Evolutionary conservation across 1,140 invertebrate genomes (phyloP).

Genomic region (Heliconius hewitsoni): DNA sequence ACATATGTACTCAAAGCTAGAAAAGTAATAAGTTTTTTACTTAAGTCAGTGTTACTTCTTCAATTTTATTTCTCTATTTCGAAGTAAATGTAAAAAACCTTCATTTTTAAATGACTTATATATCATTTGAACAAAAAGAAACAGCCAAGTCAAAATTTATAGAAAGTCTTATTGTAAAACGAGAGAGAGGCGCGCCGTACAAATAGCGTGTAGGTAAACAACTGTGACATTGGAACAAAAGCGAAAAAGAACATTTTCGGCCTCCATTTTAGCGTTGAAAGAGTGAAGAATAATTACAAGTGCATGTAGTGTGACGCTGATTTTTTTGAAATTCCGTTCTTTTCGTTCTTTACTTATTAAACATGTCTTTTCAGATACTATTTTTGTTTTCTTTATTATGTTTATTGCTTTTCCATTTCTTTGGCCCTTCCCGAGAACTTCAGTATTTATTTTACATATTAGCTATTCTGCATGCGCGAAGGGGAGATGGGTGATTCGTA

Average conservation of each 20-base stretch:
- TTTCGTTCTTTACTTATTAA: background rate
- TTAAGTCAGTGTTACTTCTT: too few species aligned
- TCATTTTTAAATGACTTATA: too few species aligned
- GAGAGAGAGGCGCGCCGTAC: background rate
- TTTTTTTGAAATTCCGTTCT: background rate
- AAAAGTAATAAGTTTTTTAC: too few species aligned
- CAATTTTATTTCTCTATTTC: too few species aligned
- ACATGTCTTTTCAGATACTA: background rate
- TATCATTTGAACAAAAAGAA: background rate
- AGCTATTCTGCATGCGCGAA: too few species aligned
- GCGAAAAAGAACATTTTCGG: slow-evolving; percentile 10
- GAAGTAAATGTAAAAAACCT: too few species aligned
- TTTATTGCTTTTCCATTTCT: too few species aligned
- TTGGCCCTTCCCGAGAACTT: too few species aligned
- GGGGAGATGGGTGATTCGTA: too few species aligned
- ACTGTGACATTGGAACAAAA: slow-evolving; percentile 1
- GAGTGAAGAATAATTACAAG: background rate
- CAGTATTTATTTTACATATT: too few species aligned
- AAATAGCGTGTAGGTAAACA: background rate
- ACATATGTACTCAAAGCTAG: too few species aligned
- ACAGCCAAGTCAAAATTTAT: background rate
- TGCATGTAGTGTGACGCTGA: background rate
- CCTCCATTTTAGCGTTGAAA: slow-evolving; percentile 6
- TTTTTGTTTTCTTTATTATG: background rate
- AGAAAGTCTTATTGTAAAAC: background rate